Evolutionary conservation across 2,113 vertebrate species (phyloP).

Genomic region (Pseudorasbora parva): DNA sequence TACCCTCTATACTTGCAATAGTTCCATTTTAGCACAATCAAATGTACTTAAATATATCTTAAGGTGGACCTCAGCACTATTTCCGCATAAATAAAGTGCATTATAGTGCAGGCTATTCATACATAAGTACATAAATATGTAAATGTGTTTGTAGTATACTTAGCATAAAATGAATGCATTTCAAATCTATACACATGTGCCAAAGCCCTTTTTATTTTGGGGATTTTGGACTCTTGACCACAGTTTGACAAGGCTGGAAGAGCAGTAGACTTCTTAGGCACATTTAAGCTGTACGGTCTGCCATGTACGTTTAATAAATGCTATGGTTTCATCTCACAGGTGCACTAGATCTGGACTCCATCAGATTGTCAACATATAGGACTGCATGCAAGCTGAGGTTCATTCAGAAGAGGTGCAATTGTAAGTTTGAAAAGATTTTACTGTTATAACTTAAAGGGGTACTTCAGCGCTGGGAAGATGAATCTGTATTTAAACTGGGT

Average conservation of each 20-base stretch:
- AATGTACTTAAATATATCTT: too few relatives aligned
- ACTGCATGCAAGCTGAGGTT: conserved; percentile 98
- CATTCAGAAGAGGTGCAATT: conserved; percentile 97
- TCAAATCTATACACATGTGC: too few relatives aligned
- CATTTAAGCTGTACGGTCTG: neutral
- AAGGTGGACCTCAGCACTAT: too few relatives aligned
- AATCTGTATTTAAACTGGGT: too few relatives aligned
- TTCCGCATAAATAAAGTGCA: too few relatives aligned
- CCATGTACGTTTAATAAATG: neutral
- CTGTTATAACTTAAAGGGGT: conserved; percentile 14
- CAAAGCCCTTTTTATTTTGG: neutral
- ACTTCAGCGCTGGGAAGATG: too few relatives aligned
- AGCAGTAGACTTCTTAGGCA: neutral
- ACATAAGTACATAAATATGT: too few relatives aligned
- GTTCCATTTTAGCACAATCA: too few relatives aligned
- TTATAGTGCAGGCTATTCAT: too few relatives aligned
- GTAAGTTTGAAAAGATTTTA: conserved; percentile 78
- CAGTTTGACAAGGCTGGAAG: neutral
- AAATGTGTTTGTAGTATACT: too few relatives aligned
- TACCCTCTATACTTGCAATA: too few relatives aligned
- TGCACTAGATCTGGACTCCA: conserved; percentile 96
- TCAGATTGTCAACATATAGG: conserved; percentile 96
- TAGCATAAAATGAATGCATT: too few relatives aligned
- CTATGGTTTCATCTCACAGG: conserved; percentile 75
- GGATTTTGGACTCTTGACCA: neutral